phyloP scores from a whole-genome alignment of 2,888 invertebrate genomes.

The Halocaridina rubra region DNA sequence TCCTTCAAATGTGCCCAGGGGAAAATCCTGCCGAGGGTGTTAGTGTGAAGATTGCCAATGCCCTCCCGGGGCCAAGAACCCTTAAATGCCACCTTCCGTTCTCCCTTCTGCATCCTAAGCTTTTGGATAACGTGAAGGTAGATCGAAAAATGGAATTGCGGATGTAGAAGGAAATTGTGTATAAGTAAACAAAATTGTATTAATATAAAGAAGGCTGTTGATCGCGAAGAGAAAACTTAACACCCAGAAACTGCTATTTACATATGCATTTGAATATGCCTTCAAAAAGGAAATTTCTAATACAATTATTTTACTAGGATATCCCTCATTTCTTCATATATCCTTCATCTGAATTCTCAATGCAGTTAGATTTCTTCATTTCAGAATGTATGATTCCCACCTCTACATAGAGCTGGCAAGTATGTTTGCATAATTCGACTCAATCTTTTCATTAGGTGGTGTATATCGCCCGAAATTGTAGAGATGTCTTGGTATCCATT shows the following conservation, averaged over 20 bases:
- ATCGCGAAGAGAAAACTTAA: not conserved
- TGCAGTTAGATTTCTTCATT: too few relatives aligned
- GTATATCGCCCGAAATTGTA: conserved; percentile 42
- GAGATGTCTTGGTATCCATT: conserved; percentile 33
- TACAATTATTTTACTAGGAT: too few relatives aligned
- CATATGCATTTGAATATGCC: not conserved
- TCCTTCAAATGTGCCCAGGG: conserved; percentile 45
- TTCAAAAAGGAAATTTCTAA: too few relatives aligned
- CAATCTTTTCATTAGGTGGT: conserved; percentile 25
- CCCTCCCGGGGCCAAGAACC: conserved; percentile 28
- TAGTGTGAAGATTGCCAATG: conserved; percentile 31
- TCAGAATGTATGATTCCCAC: not conserved
- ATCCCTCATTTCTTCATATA: too few relatives aligned
- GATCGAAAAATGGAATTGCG: too few relatives aligned
- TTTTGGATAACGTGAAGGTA: conserved; percentile 37
- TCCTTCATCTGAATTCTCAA: too few relatives aligned
- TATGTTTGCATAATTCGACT: not conserved
- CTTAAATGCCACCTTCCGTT: conserved; percentile 53
- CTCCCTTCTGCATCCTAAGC: conserved; percentile 27
- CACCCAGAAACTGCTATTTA: not conserved
- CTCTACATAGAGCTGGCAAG: not conserved
- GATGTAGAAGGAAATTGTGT: too few relatives aligned
- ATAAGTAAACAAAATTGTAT: too few relatives aligned
- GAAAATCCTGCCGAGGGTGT: conserved; percentile 39
- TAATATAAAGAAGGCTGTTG: too few relatives aligned